Evolutionary conservation across 2,888 invertebrate genomes (phyloP), one percentile per base, ranked within the genome.

Genomic region (Leucania comma): DNA sequence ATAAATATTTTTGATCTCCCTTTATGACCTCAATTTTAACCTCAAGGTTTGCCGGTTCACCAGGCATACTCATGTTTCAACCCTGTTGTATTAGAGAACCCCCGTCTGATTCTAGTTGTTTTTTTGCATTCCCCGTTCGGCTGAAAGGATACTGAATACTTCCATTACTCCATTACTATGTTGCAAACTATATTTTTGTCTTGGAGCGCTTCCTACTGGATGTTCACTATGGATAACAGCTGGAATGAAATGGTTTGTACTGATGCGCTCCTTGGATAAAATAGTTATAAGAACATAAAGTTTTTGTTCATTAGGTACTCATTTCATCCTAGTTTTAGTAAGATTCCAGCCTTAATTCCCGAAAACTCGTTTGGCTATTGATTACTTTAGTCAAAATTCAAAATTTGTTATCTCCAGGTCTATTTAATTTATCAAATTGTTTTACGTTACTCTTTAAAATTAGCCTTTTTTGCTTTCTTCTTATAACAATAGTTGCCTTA

Each of bases 101-200:
- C 10, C 62, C 20, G 22, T 56, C 56, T 20, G 14, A n/a, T 4
- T 59, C 17, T n/a, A n/a, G 14, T 46, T 17, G 6, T 24, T 53
- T 65, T 46, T 46, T 24, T 6, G 0, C 14, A 3, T 4, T 26
- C 26, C 38, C 53, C 53, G 69, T 75, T 75, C 53, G 26, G 17
- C 65, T 48, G 12, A 35, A 56, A 69, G 64, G 63, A 54, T 46
- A 59, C 59, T 70, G 71, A 60, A 42, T 60, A 62, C 29, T 71
- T 63, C 51, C 63, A 51, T 76, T 56, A 53, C 54, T 22, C 38
- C 22, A 62, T 72, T 72, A 62, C 72, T 69, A 59, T 65, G 24
- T 46, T 57, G 10, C 32, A 54, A 42, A 48, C 61, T 56, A 26
- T 26, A 14, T 63, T 54, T 65, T 51, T 20, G 24, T 48, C 65